Conservation (phyloP, 1,140 invertebrate genomes). For the Druon quercuslanigerum region DNA sequence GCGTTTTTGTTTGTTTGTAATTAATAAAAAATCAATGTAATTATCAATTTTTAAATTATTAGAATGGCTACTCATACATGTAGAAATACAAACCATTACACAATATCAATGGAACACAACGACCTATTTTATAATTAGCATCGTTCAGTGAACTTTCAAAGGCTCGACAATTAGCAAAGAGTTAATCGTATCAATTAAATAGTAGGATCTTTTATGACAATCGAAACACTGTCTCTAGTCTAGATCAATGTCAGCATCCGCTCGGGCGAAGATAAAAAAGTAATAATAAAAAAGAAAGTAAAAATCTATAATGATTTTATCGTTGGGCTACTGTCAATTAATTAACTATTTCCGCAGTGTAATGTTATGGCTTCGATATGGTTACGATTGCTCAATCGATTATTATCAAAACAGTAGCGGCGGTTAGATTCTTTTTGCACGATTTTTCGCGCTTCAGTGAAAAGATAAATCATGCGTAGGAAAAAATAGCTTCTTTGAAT, state of each 20-base stretch:
- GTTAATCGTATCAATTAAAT: not conserved
- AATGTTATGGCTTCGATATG: not conserved
- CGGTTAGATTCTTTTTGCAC: not conserved
- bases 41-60: no score
- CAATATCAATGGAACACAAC: not conserved
- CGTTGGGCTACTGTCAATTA: not conserved
- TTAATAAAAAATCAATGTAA: no score
- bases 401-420: not conserved
- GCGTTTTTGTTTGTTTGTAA: no score
- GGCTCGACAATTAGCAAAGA: not conserved
- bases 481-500: no score
- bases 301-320: not conserved
- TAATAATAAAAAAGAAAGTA: not conserved
- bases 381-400: not conserved
- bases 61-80: not conserved
- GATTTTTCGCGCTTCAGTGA: not conserved
- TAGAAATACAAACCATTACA: conserved; percentile 1
- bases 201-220: not conserved
- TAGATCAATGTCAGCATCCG: not conserved
- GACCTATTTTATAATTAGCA: not conserved
- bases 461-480: no score
- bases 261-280: not conserved
- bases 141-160: conserved; percentile 21
- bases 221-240: not conserved
- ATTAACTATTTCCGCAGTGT: not conserved